A percentile compares a stretch with the other conserved stretches of the same genome.
These are phyloP conservation scores for Mycalesis mineus DNA, from an alignment of 2,888 invertebrate genomes.

Conservation along the genomic window DNA sequence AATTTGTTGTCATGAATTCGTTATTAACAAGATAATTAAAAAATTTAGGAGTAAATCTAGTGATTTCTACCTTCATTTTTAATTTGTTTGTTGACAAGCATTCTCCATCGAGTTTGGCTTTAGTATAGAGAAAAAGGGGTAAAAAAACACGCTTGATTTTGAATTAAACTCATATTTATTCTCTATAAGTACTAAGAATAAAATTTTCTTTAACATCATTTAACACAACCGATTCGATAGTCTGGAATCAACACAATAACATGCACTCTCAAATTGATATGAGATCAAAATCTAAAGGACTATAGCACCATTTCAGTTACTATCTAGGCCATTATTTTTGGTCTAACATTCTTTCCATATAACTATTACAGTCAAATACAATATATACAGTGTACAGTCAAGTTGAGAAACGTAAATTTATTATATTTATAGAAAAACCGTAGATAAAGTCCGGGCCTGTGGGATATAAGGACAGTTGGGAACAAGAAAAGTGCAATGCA, in stretches of 20 bases:
- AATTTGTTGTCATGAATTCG: no score
- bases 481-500: no score
- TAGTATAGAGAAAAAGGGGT: background rate
- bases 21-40: no score
- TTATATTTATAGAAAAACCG: no score
- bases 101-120: no score
- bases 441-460: no score
- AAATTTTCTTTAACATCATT: constrained; percentile 60
- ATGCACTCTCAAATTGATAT: constrained; percentile 50
- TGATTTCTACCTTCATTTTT: no score
- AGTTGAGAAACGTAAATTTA: no score
- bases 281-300: constrained; percentile 72
- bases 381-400: constrained; percentile 5
- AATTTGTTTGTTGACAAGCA: no score
- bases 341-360: constrained; percentile 47
- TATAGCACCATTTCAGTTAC: constrained; percentile 77
- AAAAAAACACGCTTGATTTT: constrained; percentile 3
- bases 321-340: constrained; percentile 73
- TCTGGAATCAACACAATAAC: constrained; percentile 51
- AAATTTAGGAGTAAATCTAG: no score
- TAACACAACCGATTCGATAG: constrained; percentile 69
- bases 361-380: constrained; percentile 14
- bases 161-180: constrained; percentile 54
- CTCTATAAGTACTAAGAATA: constrained; percentile 74
- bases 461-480: no score